phyloP scores from a whole-genome alignment of 2,797 vertebrate species.

The Labroides dimidiatus region DNA sequence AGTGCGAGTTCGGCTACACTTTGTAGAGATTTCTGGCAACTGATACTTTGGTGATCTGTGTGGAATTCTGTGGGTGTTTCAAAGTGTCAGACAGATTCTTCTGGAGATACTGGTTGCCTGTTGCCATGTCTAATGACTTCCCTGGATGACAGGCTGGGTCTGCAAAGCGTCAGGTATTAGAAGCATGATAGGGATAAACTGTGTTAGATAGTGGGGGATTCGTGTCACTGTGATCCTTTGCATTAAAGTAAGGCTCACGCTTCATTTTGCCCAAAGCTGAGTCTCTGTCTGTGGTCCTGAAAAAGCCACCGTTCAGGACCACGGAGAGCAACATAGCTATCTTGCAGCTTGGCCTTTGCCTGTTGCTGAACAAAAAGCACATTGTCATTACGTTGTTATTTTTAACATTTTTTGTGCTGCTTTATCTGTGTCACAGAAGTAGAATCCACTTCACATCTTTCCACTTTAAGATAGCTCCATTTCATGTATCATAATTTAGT shows the following conservation, averaged over 20 bases:
- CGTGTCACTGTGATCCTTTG: conserved; percentile 41
- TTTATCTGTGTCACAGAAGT: conserved; percentile 15
- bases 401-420: not conserved
- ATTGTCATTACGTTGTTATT: not conserved
- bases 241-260: conserved; percentile 18
- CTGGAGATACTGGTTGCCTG: not conserved
- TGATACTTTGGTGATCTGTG: not conserved
- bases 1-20: not conserved
- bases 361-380: not conserved
- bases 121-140: not conserved
- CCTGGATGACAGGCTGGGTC: conserved; percentile 20
- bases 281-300: conserved; percentile 39
- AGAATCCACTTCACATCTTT: conserved; percentile 16
- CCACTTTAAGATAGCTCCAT: conserved; percentile 19
- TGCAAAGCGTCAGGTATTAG: conserved; percentile 43
- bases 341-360: not conserved
- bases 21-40: not conserved
- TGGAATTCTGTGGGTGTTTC: not conserved
- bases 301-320: conserved; percentile 52
- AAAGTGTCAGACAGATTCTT: conserved; percentile 10
- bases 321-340: conserved; percentile 51
- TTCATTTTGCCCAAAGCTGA: not conserved
- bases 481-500: conserved; percentile 18
- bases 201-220: conserved; percentile 41
- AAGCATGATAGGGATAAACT: conserved; percentile 29